Base-by-base conservation (phyloP, 2,797 vertebrate genomes). In the Austrolebias charrua region DNA sequence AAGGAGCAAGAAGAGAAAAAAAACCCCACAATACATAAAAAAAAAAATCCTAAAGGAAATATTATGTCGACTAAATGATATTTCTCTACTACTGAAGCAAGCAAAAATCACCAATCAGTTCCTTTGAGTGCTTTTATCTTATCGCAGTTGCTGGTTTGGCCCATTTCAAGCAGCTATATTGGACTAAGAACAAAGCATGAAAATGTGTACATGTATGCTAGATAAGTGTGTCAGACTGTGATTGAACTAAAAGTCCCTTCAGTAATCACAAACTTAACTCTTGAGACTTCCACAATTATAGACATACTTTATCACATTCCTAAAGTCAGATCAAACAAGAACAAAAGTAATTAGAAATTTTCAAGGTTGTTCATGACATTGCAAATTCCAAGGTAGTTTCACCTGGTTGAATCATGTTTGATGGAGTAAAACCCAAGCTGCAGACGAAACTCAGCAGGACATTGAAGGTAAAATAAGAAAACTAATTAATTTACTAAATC, bases 171-270 rank as follows among this genome's bases (percentile, higher is more conserved):
- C 35, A 40, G 42, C 5, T 31, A 16, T 57, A 24, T 57, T 31
- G 24, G 11, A 10, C 2, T 45, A 45, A 45, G 31, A 18, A 44
- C 3, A 31, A 31, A 12, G 15, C 3, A 5, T 45, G 42, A n/a
- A 13, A 45, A 45, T 29, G 4, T 18, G 8, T 1, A 28, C 40
- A 13, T 9, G 14, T 44, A 11, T n/a, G 6, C 24, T n/a, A 42
- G 24, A 57, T 57, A 57, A 57, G 28, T 12, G 55, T 57, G 55
- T 55, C 19, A 43, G 13, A 16, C 40, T 56, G 20, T 44, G 19
- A n/a, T 18, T 3, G 20, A 11, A 16, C 33, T 18, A 29, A 29
- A 13, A 16, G 13, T 12, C 9, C 14, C 9, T 14, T 1, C 33
- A 15, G 6, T 20, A 13, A 53, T 19, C 11, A 53, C 10, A 2